These are phyloP conservation scores for Kryphioiulus occultus DNA, from an alignment of 2,888 invertebrate genomes.

Conservation along the genomic window DNA sequence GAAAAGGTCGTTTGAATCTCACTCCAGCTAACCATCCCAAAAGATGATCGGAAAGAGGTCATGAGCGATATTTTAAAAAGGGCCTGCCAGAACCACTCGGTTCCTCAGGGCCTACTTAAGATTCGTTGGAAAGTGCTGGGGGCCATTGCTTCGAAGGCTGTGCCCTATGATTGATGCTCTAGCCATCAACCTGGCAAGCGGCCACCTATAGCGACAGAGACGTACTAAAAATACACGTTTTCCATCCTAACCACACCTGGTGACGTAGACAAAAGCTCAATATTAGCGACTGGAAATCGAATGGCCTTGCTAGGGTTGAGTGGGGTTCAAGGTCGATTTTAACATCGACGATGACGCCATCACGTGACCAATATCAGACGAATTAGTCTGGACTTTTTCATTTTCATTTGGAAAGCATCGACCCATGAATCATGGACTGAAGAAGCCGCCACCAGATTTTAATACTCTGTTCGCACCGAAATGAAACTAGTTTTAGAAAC, in stretches of 20 bases:
- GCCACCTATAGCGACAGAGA: not conserved
- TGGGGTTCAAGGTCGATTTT: not conserved
- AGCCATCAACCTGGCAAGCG: not conserved
- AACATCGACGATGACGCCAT: not conserved
- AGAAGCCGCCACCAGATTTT: no score
- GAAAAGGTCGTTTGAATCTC: no score
- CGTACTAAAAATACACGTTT: not conserved
- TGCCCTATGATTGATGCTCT: constrained; percentile 20
- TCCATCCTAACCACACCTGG: not conserved
- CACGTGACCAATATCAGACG: not conserved
- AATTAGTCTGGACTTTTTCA: not conserved
- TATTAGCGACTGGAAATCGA: not conserved
- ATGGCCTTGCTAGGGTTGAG: not conserved
- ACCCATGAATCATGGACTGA: no score
- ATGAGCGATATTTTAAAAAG: no score
- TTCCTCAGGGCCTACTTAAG: not conserved
- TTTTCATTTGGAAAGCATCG: no score
- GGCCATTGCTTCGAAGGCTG: not conserved
- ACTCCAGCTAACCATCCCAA: no score
- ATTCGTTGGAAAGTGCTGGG: not conserved
- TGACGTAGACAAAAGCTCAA: constrained; percentile 10
- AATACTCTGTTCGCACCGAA: no score
- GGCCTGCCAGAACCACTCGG: no score
- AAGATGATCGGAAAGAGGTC: no score
- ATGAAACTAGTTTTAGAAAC: no score